Base-by-base conservation (phyloP, 2,113 vertebrate genomes). In the Gnathonemus echidnorhynchus region DNA sequence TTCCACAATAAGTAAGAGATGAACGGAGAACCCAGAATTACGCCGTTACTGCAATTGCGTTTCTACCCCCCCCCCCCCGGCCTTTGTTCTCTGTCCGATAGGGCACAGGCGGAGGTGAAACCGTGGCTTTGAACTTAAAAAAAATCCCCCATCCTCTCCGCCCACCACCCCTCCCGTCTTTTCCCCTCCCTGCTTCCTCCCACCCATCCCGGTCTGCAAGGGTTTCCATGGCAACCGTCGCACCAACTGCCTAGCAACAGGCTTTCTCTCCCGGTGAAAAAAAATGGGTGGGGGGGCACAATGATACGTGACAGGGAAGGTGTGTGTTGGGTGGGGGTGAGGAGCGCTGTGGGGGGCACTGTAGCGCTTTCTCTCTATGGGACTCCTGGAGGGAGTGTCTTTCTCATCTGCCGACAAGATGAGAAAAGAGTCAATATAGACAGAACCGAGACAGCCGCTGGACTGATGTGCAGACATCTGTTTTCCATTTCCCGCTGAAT, bases 241-340 rank as follows among this genome's bases (percentile, higher is more conserved):
- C 94, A 94, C 89, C 95, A 93, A 94, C 95, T 95, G 94, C 95
- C 95, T 96, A 94, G 95, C 94, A 96, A 96, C 95, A 96, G 94
- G 94, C 94, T 93, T 95, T 91, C 94, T 94, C 94, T 94, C 93
- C 93, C 91, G 90, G 89, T 84, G 39, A 56, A 89, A 89, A 88
- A 89, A 91, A 87, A 77, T 90, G 92, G 77, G 89, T 62, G 88
- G 93, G 62, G 89, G 89, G 66, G 74, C 87, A 89, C 89, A 88
- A 52, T 88, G 90, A 91, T 66, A 88, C 53, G 91, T 88, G 87
- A 48, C 70, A 49, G 48, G 49, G 70, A 90, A 83, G 89, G 92
- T 91, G 92, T 89, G 46, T 70, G 86, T 92, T 91, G 87, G 90
- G 62, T 92, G 91, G 87, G 90, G 52, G 52, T 53, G 15, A 53